phyloP scores from a whole-genome alignment of 1,140 invertebrate genomes.

The Zaprionus gabonicus region DNA sequence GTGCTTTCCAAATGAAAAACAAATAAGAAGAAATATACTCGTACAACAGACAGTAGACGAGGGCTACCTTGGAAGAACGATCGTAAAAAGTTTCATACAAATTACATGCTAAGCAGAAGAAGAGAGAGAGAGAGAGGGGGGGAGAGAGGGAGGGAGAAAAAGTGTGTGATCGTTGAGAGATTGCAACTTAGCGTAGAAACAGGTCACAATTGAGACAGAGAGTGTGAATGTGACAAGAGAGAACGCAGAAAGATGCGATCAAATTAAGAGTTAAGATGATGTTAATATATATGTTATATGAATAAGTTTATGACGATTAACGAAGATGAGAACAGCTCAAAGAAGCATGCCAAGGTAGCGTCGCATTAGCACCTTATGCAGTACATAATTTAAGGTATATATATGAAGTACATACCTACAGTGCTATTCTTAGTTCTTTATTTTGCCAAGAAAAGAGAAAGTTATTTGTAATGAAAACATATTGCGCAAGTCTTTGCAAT shows the following conservation, averaged over 20 bases:
- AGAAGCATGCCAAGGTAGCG: neutral
- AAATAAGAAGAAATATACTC: conserved; percentile 64
- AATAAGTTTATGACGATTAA: neutral
- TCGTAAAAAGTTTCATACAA: conserved; percentile 80
- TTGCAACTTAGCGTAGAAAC: neutral
- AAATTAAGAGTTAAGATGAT: neutral
- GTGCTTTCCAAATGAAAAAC: conserved; percentile 77
- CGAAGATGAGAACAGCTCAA: neutral
- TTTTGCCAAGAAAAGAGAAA: neutral
- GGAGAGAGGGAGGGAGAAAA: neutral
- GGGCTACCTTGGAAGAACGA: conserved; percentile 41
- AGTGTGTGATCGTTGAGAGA: conserved; percentile 1
- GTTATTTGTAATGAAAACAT: neutral
- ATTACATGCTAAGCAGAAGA: conserved; percentile 61
- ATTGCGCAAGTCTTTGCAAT: neutral
- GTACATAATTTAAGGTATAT: neutral
- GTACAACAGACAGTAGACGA: conserved; percentile 31
- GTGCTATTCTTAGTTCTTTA: neutral
- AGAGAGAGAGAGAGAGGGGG: neutral
- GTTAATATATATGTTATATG: neutral
- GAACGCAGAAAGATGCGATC: no score
- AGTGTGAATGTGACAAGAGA: neutral
- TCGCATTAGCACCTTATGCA: neutral
- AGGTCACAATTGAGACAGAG: neutral
- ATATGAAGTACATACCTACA: neutral